Percentiles rank a stretch among this genome's conserved stretches.
Evolutionary conservation across 2,888 invertebrate genomes (phyloP).

Genomic region (Caenorhabditis japonica): DNA sequence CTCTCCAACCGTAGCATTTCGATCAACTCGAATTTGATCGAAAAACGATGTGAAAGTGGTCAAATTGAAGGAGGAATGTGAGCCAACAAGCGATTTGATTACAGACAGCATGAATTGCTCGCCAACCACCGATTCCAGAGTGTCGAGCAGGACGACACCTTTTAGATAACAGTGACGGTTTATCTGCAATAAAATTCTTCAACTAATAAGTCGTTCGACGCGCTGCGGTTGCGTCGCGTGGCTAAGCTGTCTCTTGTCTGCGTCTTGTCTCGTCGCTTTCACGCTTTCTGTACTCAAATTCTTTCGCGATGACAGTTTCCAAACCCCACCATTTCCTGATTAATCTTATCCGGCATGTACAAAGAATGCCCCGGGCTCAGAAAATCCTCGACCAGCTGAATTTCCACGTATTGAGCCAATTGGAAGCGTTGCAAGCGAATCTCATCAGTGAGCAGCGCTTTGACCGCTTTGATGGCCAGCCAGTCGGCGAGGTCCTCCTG

Average conservation of each 20-base stretch:
- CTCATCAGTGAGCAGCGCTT: constrained; percentile 55
- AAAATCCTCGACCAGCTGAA: constrained; percentile 73
- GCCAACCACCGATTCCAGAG: constrained; percentile 68
- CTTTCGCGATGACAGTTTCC: no score
- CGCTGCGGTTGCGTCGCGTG: no score
- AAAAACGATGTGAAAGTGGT: constrained; percentile 59
- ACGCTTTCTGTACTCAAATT: no score
- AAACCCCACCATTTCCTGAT: constrained; percentile 56
- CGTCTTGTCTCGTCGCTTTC: no score
- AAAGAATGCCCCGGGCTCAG: constrained; percentile 67
- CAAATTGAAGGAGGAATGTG: constrained; percentile 55
- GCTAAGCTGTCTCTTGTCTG: no score
- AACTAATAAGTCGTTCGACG: no score
- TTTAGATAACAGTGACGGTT: constrained; percentile 72
- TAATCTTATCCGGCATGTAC: constrained; percentile 57
- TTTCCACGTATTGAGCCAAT: constrained; percentile 71
- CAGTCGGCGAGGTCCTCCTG: constrained; percentile 68
- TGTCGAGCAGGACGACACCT: constrained; percentile 71
- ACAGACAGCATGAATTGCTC: constrained; percentile 65
- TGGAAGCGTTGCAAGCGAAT: constrained; percentile 54
- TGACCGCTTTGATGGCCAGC: constrained; percentile 58
- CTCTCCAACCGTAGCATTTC: constrained; percentile 60
- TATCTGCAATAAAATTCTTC: constrained; percentile 58
- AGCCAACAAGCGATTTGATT: constrained; percentile 54
- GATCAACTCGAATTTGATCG: constrained; percentile 53